Evolutionary conservation across 2,888 invertebrate species (phyloP).

Genomic region (Acheta domesticus): DNA sequence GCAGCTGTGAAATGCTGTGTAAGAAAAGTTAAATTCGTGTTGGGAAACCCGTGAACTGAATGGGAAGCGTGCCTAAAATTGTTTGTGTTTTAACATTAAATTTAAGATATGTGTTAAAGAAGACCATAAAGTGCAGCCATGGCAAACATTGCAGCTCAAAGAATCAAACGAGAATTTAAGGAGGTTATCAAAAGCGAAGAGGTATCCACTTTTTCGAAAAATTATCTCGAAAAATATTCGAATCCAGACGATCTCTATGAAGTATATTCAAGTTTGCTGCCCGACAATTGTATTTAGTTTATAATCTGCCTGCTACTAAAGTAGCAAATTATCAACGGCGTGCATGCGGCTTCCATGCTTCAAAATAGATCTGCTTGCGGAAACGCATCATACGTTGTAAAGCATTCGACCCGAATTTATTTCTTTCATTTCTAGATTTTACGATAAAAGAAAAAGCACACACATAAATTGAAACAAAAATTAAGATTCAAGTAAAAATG

Average conservation of each 20-base stretch:
- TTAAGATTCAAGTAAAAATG: too few relatives aligned
- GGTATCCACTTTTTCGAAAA: slow-evolving; percentile 55
- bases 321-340: not conserved
- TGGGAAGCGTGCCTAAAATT: not conserved
- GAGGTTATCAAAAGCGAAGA: slow-evolving; percentile 98
- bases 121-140: slow-evolving; percentile 48
- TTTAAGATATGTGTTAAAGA: slow-evolving; percentile 21
- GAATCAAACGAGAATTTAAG: slow-evolving; percentile 96
- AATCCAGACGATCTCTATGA: too few relatives aligned
- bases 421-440: too few relatives aligned
- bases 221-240: too few relatives aligned
- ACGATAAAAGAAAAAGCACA: too few relatives aligned
- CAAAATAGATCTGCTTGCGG: not conserved
- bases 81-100: not conserved
- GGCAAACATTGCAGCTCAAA: slow-evolving; percentile 94
- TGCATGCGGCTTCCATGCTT: slow-evolving; percentile 18
- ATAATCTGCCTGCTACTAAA: too few relatives aligned
- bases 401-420: too few relatives aligned
- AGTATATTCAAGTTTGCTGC: too few relatives aligned
- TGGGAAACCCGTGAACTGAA: not conserved
- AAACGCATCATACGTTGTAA: too few relatives aligned
- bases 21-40: slow-evolving; percentile 18
- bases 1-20: slow-evolving; percentile 2
- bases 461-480: too few relatives aligned
- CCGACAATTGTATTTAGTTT: too few relatives aligned